A percentile compares a stretch with the other conserved stretches of the same genome.
These are phyloP conservation scores for Molorchus minor DNA, from an alignment of 2,888 invertebrate species.

Conservation along the genomic window DNA sequence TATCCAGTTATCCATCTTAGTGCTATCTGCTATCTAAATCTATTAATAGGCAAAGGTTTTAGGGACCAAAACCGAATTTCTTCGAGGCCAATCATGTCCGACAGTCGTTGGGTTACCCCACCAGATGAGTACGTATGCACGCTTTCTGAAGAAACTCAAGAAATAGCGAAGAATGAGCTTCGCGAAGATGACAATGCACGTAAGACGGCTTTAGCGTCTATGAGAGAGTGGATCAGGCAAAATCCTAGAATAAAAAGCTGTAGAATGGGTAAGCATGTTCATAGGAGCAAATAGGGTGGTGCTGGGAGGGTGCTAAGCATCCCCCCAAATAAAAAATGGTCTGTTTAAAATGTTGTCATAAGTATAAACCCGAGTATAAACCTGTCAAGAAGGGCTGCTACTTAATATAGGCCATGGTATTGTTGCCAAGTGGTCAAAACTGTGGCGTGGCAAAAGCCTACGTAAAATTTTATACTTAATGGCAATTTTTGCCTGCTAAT, in stretches of 20 bases:
- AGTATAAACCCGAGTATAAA: too few species aligned
- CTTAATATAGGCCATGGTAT: too few species aligned
- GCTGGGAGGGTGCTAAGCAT: background rate
- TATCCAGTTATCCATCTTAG: too few species aligned
- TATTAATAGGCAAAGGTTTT: too few species aligned
- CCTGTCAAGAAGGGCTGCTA: too few species aligned
- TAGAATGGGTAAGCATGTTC: conserved; percentile 69
- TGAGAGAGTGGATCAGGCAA: conserved; percentile 76
- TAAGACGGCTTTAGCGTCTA: conserved; percentile 71
- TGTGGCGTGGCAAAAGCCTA: too few species aligned
- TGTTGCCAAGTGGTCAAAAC: too few species aligned
- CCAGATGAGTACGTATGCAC: conserved; percentile 72
- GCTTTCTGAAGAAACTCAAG: conserved; percentile 70
- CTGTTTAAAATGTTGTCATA: too few species aligned
- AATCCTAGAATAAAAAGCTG: conserved; percentile 75
- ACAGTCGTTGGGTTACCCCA: conserved; percentile 66
- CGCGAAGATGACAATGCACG: conserved; percentile 74
- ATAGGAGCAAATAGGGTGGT: background rate
- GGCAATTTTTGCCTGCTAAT: background rate
- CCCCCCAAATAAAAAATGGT: background rate
- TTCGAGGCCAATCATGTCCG: background rate
- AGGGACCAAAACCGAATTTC: too few species aligned
- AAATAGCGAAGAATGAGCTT: conserved; percentile 73
- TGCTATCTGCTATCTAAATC: too few species aligned
- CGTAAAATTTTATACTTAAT: too few species aligned